Evolutionary conservation across 2,888 invertebrate genomes (phyloP).

Genomic region (Dicranocentrus wangi): DNA sequence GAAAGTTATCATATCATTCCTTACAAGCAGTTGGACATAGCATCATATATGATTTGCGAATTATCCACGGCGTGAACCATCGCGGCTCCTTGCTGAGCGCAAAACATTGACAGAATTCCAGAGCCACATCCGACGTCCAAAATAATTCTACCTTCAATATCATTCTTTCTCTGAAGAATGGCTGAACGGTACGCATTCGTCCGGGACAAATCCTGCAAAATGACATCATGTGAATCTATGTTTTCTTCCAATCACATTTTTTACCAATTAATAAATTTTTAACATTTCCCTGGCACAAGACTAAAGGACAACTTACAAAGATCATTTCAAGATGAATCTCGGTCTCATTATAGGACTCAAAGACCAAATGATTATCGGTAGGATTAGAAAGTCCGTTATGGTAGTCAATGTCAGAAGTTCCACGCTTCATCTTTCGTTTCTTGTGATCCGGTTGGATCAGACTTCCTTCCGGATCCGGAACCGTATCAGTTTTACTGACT

Average conservation of each 20-base stretch:
- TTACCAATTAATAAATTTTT: no score
- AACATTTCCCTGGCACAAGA: no score
- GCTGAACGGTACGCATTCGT: slow-evolving; percentile 79
- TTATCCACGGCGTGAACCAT: slow-evolving; percentile 95
- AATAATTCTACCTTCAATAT: slow-evolving; percentile 85
- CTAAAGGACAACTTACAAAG: no score
- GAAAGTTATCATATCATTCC: no score
- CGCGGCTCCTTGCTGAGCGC: slow-evolving; percentile 93
- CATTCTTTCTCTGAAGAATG: slow-evolving; percentile 82
- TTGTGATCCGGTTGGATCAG: no score
- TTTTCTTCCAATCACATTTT: neutral
- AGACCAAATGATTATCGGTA: slow-evolving; percentile 77
- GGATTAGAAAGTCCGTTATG: no score
- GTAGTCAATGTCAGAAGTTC: no score
- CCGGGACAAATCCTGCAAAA: slow-evolving; percentile 82
- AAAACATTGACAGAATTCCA: slow-evolving; percentile 98
- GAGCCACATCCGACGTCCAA: slow-evolving; percentile 98
- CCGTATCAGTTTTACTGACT: no score
- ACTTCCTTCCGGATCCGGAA: no score
- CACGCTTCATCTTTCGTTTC: no score
- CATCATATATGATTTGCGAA: slow-evolving; percentile 95
- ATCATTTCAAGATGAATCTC: slow-evolving; percentile 94
- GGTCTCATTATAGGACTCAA: slow-evolving; percentile 90
- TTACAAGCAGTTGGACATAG: no score
- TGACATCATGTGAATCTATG: neutral